A percentile compares a stretch with the other conserved stretches of the same genome.
phyloP scores from a whole-genome alignment of 2,888 invertebrate genomes.

The Aleiodes alternator region DNA sequence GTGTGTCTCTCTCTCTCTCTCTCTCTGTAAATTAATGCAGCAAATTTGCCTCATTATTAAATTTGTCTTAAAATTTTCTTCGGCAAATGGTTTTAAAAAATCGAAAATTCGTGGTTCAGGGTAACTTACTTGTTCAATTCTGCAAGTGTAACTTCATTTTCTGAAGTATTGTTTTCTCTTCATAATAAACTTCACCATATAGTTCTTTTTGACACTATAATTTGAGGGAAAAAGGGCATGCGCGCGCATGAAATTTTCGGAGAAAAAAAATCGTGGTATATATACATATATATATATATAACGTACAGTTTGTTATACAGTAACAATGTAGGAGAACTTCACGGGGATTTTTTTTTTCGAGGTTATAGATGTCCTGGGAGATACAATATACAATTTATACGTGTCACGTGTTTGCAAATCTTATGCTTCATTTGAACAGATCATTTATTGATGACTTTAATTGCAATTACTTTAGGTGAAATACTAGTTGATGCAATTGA shows the following conservation, averaged over 20 bases:
- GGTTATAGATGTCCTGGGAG: conserved; percentile 7
- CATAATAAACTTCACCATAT: conserved; percentile 2
- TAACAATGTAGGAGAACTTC: not conserved
- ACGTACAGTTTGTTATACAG: conserved; percentile 13
- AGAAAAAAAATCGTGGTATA: not conserved
- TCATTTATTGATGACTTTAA: not conserved
- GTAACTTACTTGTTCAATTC: too few species aligned
- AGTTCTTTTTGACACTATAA: conserved; percentile 21
- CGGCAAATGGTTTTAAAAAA: not conserved
- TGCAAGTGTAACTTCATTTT: not conserved
- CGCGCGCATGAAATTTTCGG: conserved; percentile 27
- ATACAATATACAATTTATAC: not conserved
- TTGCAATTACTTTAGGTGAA: not conserved
- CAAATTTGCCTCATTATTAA: not conserved
- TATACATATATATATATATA: too few species aligned
- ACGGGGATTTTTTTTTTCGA: conserved; percentile 9
- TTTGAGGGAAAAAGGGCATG: conserved; percentile 14
- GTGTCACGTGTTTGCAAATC: not conserved
- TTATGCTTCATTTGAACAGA: conserved; percentile 10
- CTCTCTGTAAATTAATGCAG: not conserved
- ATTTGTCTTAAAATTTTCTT: not conserved
- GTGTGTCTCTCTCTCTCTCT: not conserved
- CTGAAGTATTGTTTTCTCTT: not conserved
- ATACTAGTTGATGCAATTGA: not conserved
- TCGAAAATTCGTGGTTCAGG: too few species aligned